A percentile compares a stretch with the other conserved stretches of the same genome.
Evolutionary conservation across 2,797 vertebrate genomes (phyloP).

Genomic region (Yasuhikotakia modesta): DNA sequence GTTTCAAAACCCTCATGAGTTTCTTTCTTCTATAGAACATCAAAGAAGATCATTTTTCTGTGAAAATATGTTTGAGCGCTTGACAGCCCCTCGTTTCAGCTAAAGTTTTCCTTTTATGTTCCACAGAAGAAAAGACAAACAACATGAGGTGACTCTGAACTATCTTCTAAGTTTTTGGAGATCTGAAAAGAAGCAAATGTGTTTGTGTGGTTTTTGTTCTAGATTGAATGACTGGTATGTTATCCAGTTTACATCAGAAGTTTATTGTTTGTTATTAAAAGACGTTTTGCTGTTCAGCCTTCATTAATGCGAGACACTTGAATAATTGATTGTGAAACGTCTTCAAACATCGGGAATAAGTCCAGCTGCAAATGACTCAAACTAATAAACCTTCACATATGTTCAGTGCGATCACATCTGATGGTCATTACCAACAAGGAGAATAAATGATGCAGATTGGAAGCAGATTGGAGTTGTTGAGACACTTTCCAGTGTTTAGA

Average conservation of each 20-base stretch:
- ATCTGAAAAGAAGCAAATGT: not conserved
- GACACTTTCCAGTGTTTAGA: not conserved
- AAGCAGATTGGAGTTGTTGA: constrained; percentile 14
- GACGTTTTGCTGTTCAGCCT: not conserved
- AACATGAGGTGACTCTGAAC: too few relatives aligned
- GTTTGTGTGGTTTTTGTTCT: not conserved
- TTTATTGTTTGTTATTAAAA: not conserved
- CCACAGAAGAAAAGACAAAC: too few relatives aligned
- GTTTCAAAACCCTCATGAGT: not conserved
- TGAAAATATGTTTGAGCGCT: too few relatives aligned
- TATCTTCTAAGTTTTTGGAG: not conserved
- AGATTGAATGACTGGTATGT: not conserved
- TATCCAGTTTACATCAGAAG: constrained; percentile 3
- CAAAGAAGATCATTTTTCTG: not conserved
- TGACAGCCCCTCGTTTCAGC: too few relatives aligned
- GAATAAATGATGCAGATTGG: constrained; percentile 33
- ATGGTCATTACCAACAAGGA: constrained; percentile 17
- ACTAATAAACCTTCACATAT: constrained; percentile 25
- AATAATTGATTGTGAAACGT: not conserved
- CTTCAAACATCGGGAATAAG: not conserved
- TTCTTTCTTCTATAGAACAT: not conserved
- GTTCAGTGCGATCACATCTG: constrained; percentile 17
- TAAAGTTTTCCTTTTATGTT: too few relatives aligned
- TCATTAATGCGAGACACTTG: too few relatives aligned
- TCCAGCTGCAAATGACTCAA: constrained; percentile 24